These are phyloP conservation scores for Chascanopsetta lugubris DNA, from an alignment of 2,113 vertebrate species.

Conservation along the genomic window DNA sequence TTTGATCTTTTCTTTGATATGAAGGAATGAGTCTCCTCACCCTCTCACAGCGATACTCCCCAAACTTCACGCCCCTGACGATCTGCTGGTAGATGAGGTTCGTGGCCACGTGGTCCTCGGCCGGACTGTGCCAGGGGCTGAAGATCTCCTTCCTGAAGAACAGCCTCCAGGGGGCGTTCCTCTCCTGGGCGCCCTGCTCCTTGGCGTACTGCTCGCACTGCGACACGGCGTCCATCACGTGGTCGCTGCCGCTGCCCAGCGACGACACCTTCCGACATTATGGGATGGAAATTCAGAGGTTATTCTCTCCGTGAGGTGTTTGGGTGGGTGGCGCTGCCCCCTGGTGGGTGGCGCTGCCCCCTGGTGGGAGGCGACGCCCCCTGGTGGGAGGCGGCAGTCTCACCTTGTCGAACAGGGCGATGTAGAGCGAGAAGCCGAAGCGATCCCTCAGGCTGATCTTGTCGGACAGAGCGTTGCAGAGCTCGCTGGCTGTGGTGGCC, in stretches of 20 bases:
- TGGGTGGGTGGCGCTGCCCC: no score
- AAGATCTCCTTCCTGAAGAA: constrained; percentile 99
- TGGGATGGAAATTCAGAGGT: no score
- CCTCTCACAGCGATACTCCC: constrained; percentile 96
- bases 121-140: constrained; percentile 92
- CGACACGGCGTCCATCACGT: constrained; percentile 97
- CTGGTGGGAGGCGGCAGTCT: no score
- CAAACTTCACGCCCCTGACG: constrained; percentile 95
- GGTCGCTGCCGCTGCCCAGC: constrained; percentile 93
- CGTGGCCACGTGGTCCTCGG: constrained; percentile 89
- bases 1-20: background rate
- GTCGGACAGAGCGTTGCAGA: constrained; percentile 91
- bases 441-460: constrained; percentile 92
- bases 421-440: constrained; percentile 98
- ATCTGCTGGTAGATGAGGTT: constrained; percentile 98
- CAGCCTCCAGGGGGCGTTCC: constrained; percentile 94
- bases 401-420: constrained; percentile 98
- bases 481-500: constrained; percentile 93
- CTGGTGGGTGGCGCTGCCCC: no score
- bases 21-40: constrained; percentile 69
- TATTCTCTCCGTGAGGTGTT: no score
- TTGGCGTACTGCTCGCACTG: constrained; percentile 98
- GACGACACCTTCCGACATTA: constrained; percentile 91
- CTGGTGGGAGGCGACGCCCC: no score
- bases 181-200: constrained; percentile 96